Percentiles rank a stretch among this genome's conserved stretches.
phyloP scores from a whole-genome alignment of 2,888 invertebrate genomes.

The Stenotaenia linearis region DNA sequence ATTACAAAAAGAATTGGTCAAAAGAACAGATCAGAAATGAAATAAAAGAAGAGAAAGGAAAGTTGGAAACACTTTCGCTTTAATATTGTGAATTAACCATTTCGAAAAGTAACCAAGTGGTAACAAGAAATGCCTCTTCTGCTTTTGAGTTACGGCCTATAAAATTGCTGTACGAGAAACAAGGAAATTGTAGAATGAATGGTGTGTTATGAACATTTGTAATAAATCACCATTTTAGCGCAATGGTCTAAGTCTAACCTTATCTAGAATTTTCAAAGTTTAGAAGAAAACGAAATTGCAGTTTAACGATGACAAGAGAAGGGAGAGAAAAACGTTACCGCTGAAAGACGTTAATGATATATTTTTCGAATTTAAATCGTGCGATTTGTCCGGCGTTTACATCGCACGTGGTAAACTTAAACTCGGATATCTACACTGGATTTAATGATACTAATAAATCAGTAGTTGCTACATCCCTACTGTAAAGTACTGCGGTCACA shows the following conservation, averaged over 20 bases:
- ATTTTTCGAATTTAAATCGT: too few species aligned
- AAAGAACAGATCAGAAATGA: background rate
- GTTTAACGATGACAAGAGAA: background rate
- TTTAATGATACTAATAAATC: background rate
- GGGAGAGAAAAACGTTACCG: too few species aligned
- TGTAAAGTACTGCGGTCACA: background rate
- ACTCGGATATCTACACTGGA: background rate
- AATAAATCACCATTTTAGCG: slow-evolving; percentile 18
- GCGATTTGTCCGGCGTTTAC: too few species aligned
- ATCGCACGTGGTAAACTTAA: too few species aligned
- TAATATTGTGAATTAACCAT: slow-evolving; percentile 7
- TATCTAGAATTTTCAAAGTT: background rate
- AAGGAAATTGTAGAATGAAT: slow-evolving; percentile 24
- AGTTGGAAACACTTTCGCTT: background rate
- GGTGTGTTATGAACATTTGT: slow-evolving; percentile 26
- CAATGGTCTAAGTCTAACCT: slow-evolving; percentile 17
- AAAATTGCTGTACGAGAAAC: slow-evolving; percentile 23
- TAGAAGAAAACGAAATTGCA: background rate
- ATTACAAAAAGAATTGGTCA: background rate
- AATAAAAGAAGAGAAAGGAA: background rate
- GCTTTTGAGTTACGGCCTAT: slow-evolving; percentile 10
- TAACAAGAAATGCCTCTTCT: slow-evolving; percentile 24
- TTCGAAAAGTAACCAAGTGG: slow-evolving; percentile 1
- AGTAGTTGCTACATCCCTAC: background rate
- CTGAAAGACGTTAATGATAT: background rate